Conservation (phyloP, 2,797 vertebrate species). For the Diplodus sargus region DNA sequence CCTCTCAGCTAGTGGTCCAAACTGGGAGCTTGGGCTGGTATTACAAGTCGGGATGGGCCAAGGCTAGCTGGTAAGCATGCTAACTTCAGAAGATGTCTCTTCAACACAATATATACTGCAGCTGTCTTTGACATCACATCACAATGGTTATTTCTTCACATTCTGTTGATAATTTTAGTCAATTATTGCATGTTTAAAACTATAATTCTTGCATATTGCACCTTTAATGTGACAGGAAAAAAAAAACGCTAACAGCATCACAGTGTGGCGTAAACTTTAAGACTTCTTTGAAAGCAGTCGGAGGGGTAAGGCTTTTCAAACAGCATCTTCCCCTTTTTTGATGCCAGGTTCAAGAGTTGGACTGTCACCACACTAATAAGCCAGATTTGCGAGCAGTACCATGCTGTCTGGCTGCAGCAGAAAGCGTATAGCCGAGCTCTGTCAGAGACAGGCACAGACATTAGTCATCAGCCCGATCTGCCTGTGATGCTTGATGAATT, state of each 20-base stretch:
- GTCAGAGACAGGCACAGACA: slow-evolving; percentile 62
- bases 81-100: too few relatives aligned
- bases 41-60: too few relatives aligned
- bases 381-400: slow-evolving; percentile 44
- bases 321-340: slow-evolving; percentile 34
- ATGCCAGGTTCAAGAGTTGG: slow-evolving; percentile 45
- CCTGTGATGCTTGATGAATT: slow-evolving; percentile 77
- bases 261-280: slow-evolving; percentile 12
- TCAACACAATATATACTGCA: too few relatives aligned
- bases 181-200: too few relatives aligned
- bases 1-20: too few relatives aligned
- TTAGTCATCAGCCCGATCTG: slow-evolving; percentile 72
- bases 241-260: slow-evolving; percentile 5
- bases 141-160: too few relatives aligned
- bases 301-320: slow-evolving; percentile 26
- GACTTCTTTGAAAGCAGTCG: slow-evolving; percentile 1
- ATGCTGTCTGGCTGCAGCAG: slow-evolving; percentile 40
- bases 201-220: too few relatives aligned
- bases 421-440: slow-evolving; percentile 40
- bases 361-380: slow-evolving; percentile 64
- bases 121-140: too few relatives aligned
- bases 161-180: too few relatives aligned
- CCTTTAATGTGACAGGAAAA: too few relatives aligned
- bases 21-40: too few relatives aligned
- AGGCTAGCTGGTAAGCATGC: too few relatives aligned